A percentile compares a stretch with the other conserved stretches of the same genome.
These are phyloP conservation scores for Macrosiphum euphorbiae DNA, from an alignment of 2,888 invertebrate species.

Conservation along the genomic window DNA sequence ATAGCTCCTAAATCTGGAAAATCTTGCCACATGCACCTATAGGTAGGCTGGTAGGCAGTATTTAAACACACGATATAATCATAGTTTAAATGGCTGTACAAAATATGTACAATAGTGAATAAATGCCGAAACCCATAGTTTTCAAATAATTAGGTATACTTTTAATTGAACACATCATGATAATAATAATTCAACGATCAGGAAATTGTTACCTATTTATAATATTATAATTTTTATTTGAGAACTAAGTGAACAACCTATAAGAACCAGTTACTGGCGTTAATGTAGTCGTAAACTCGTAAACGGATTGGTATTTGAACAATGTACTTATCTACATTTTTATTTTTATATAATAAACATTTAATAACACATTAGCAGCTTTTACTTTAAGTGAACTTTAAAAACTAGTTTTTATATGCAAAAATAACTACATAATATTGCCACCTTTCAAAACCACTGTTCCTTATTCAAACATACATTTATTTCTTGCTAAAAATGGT, in stretches of 20 bases:
- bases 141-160: neutral
- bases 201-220: neutral
- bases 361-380: constrained; percentile 18
- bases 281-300: neutral
- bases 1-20: neutral
- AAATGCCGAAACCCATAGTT: neutral
- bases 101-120: neutral
- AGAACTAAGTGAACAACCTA: neutral
- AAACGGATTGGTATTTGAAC: neutral
- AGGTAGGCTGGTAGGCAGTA: neutral
- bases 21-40: neutral
- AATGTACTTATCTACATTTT: neutral
- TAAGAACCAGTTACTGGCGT: neutral
- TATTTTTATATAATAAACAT: constrained; percentile 6
- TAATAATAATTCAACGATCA: neutral
- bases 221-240: neutral
- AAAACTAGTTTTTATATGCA: constrained; percentile 27
- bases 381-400: constrained; percentile 27
- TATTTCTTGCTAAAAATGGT: neutral
- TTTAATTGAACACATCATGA: neutral
- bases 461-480: neutral
- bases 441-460: constrained; percentile 8
- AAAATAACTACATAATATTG: neutral
- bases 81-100: neutral
- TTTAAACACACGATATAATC: neutral